Evolutionary conservation across 2,888 invertebrate species (phyloP), one percentile per base, ranked within the genome.

Genomic region (Limnephilus lunatus): DNA sequence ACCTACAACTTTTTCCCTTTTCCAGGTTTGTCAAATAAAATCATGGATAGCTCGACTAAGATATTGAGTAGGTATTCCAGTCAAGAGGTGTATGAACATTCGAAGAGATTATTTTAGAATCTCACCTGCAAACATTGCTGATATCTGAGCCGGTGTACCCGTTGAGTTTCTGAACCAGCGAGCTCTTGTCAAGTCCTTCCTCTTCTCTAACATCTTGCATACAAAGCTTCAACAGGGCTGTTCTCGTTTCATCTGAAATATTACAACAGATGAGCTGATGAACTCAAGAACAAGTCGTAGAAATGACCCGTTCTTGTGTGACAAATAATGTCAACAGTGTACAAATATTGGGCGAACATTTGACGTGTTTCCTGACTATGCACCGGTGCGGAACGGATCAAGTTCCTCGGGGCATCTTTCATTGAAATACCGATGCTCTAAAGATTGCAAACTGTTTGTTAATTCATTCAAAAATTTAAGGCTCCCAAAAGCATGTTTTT

Each of bases 81-180:
- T n/a, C n/a, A 25, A 25, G 9, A 68, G 53, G 19, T 19, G 48
- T 3, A 48, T 48, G 48, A 44, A 44, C 12, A 44, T 12, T 11
- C 15, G 3, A 68, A n/a, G 25, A 68, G 68, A 68, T 68, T 68
- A 68, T 2, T 68, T 68, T 68, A 68, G 25, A 68, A 25, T 68
- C 25, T n/a, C 94, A 97, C 97, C 98, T 97, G 96, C 98, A 98
- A n/a, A 99, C 97, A 94, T 98, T 98, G 93, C 98, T 98, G 94
- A 98, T 98, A 94, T 98, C 98, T 0, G 98, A 98, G 0, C 98
- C 98, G 9, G 98, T 98, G 95, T 98, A 99, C 0, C 98, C 98
- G 39, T 97, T 97, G 19, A 98, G 95, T 93, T 97, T 96, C 48
- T 95, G 95, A 0, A 98, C 97, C 93, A 98, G 95, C 0, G 96